phyloP scores from a whole-genome alignment of 2,113 vertebrate genomes.

The Leptodactylus fuscus region DNA sequence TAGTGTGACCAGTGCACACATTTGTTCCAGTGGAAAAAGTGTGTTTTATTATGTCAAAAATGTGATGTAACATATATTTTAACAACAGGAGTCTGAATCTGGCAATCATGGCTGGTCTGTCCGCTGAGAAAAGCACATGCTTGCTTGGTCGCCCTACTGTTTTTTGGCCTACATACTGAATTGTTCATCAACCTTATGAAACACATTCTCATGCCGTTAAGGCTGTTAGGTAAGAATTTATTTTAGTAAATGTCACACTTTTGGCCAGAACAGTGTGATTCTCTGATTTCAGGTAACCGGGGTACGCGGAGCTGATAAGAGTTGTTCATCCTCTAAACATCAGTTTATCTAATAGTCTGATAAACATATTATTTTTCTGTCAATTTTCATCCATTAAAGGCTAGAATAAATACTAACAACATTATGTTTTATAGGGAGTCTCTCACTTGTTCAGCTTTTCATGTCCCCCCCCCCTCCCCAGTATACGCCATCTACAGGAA shows the following conservation, averaged over 20 bases:
- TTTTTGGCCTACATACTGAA: not conserved
- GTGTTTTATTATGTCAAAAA: not conserved
- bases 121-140: not conserved
- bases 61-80: constrained; percentile 13
- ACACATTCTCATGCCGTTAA: not conserved
- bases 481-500: too few relatives aligned
- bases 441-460: too few relatives aligned
- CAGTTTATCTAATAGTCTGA: not conserved
- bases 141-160: not conserved
- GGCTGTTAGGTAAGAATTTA: not conserved
- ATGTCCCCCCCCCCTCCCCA: too few relatives aligned
- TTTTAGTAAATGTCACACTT: not conserved
- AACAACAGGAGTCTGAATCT: not conserved
- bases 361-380: too few relatives aligned
- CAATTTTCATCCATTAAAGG: too few relatives aligned
- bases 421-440: too few relatives aligned
- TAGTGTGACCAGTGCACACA: not conserved
- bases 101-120: not conserved
- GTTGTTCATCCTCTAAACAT: not conserved
- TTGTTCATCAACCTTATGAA: not conserved
- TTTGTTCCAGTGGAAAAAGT: constrained; percentile 36
- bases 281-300: not conserved
- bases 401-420: too few relatives aligned
- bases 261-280: not conserved
- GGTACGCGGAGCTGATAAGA: not conserved